Conservation (phyloP, 2,888 invertebrate genomes). For the Drosophila kanekoi region DNA sequence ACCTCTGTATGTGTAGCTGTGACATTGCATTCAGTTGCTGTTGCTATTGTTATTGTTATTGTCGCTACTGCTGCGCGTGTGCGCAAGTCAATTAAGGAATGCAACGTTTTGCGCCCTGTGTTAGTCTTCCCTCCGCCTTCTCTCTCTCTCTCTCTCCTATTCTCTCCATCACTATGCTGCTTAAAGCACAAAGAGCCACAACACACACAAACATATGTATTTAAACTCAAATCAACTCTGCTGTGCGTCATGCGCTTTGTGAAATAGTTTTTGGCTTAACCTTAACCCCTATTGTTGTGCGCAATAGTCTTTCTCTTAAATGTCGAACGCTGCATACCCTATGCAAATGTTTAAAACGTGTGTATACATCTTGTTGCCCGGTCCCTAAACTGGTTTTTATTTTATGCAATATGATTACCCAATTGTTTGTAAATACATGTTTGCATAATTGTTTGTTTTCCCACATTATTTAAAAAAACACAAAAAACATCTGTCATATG, state of each 20-base stretch:
- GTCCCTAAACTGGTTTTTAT: neutral
- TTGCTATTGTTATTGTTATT: slow-evolving; percentile 39
- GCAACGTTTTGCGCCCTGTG: slow-evolving; percentile 45
- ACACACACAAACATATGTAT: slow-evolving; percentile 1
- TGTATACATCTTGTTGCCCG: neutral
- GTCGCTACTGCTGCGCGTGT: slow-evolving; percentile 58
- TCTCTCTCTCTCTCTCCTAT: neutral
- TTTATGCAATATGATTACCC: neutral
- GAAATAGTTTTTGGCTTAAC: slow-evolving; percentile 54
- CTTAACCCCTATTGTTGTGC: slow-evolving; percentile 47
- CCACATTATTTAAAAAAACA: neutral
- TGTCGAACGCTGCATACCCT: slow-evolving; percentile 9
- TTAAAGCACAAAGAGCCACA: slow-evolving; percentile 31
- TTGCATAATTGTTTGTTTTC: neutral
- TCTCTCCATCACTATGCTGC: neutral
- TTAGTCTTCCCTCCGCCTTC: neutral
- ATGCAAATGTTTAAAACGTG: neutral
- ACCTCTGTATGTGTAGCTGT: slow-evolving; percentile 36
- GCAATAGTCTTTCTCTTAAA: neutral
- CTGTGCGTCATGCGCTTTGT: slow-evolving; percentile 62
- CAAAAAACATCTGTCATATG: neutral
- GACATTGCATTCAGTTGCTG: slow-evolving; percentile 61
- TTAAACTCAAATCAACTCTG: slow-evolving; percentile 44
- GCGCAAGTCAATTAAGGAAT: slow-evolving; percentile 73
- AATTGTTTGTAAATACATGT: neutral